These are phyloP conservation scores for Drosophila pseudoobscura DNA, from an alignment of 1,140 invertebrate genomes.

Conservation along the genomic window DNA sequence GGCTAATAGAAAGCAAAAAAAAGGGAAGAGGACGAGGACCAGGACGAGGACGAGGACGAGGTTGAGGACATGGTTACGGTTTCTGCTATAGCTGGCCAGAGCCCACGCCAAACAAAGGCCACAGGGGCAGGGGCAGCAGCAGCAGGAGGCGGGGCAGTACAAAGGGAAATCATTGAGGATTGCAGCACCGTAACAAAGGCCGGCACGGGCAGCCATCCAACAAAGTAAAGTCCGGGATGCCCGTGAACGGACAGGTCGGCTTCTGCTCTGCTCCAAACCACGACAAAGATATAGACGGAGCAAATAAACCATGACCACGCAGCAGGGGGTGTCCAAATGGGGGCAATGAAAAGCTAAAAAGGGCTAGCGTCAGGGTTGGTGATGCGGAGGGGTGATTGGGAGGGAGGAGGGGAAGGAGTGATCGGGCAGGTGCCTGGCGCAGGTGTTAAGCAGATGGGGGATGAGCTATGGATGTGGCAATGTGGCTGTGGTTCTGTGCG, in stretches of 20 bases:
- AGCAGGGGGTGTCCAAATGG: conserved; percentile 11
- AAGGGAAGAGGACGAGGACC: background rate
- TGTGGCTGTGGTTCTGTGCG: conserved; percentile 54
- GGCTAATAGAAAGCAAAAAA: conserved; percentile 40
- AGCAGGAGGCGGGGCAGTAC: background rate
- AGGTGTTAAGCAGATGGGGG: conserved; percentile 42
- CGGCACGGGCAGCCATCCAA: conserved; percentile 21
- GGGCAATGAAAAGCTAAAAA: conserved; percentile 44
- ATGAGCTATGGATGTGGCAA: conserved; percentile 41
- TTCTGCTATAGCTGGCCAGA: background rate
- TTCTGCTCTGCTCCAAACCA: conserved; percentile 39
- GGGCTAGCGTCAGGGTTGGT: conserved; percentile 1
- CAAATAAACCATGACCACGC: conserved; percentile 44
- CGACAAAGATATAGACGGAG: conserved; percentile 55
- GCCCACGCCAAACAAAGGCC: conserved; percentile 14
- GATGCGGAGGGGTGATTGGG: background rate
- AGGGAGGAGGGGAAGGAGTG: background rate
- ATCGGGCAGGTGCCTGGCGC: conserved; percentile 13
- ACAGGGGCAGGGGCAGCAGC: background rate
- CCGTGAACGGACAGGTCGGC: conserved; percentile 31
- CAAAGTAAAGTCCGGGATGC: conserved; percentile 9
- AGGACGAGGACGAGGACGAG: no score
- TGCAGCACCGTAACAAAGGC: conserved; percentile 42
- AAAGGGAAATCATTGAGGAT: conserved; percentile 27
- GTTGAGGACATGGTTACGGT: conserved; percentile 1